These are phyloP conservation scores for Caenorhabditis doughertyi DNA, from an alignment of 2,888 invertebrate genomes.

Conservation along the genomic window DNA sequence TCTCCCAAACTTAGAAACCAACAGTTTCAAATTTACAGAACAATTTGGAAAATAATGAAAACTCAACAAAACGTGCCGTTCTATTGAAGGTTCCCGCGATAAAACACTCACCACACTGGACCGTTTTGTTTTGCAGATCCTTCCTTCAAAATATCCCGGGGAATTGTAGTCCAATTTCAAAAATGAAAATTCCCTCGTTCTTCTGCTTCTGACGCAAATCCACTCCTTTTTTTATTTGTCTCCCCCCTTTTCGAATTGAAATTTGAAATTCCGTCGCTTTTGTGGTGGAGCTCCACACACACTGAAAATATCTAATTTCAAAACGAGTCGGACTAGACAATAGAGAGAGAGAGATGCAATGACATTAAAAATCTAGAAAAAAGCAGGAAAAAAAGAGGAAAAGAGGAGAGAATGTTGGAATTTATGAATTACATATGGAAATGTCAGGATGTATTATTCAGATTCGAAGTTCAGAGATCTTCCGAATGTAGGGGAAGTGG, in stretches of 20 bases:
- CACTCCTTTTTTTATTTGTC: neutral
- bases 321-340: neutral
- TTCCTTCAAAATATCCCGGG: neutral
- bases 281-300: neutral
- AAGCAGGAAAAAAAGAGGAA: neutral
- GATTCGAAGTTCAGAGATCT: too few species aligned
- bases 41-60: too few species aligned
- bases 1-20: too few species aligned
- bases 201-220: neutral
- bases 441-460: too few species aligned
- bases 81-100: too few species aligned
- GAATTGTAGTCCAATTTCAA: neutral
- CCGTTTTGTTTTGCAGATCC: too few species aligned
- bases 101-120: too few species aligned
- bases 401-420: neutral
- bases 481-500: too few species aligned
- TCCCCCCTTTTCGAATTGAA: slow-evolving; percentile 4
- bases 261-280: slow-evolving; percentile 14
- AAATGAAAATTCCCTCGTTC: neutral
- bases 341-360: slow-evolving; percentile 1
- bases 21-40: too few species aligned
- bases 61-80: too few species aligned
- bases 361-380: neutral
- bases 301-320: slow-evolving; percentile 50
- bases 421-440: neutral